These are phyloP conservation scores for Trichogramma evanescens DNA, from an alignment of 2,888 invertebrate species.

Conservation along the genomic window DNA sequence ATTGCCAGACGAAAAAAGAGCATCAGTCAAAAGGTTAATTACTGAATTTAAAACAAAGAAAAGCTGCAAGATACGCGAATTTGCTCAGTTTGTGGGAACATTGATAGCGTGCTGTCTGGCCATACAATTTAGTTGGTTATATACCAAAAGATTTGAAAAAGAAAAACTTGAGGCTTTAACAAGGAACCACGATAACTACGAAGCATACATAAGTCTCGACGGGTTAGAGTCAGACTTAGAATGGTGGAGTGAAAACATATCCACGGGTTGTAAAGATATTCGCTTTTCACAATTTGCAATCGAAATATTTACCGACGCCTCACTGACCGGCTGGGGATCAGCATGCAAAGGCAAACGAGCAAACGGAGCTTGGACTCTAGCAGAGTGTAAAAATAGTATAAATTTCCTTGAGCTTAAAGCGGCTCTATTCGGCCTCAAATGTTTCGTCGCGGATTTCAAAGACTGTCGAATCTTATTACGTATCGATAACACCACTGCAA, in stretches of 20 bases:
- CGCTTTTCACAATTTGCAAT: background rate
- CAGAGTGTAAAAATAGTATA: conserved; percentile 4
- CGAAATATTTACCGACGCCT: conserved; percentile 17
- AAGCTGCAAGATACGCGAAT: conserved; percentile 1
- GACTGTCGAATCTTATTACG: conserved; percentile 3
- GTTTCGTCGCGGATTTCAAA: conserved; percentile 2
- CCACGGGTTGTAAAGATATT: background rate
- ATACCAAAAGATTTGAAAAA: conserved; percentile 6
- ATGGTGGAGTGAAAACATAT: conserved; percentile 5
- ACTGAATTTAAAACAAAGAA: conserved; percentile 1
- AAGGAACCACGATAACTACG: conserved; percentile 1
- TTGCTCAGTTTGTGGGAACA: conserved; percentile 1
- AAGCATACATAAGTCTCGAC: background rate
- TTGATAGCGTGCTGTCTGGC: conserved; percentile 1
- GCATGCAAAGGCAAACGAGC: background rate
- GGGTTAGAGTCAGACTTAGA: background rate
- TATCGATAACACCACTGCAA: conserved; percentile 13
- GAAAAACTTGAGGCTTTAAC: conserved; percentile 5
- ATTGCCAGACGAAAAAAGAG: conserved; percentile 4
- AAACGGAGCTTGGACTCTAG: conserved; percentile 11
- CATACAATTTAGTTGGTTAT: conserved; percentile 4
- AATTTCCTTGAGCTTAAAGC: background rate
- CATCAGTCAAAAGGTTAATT: background rate
- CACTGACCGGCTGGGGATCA: conserved; percentile 13
- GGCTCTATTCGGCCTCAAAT: conserved; percentile 12